Evolutionary conservation across 1,140 invertebrate species (phyloP), one percentile per base, ranked within the genome.

Genomic region (Heterodera carotae): DNA sequence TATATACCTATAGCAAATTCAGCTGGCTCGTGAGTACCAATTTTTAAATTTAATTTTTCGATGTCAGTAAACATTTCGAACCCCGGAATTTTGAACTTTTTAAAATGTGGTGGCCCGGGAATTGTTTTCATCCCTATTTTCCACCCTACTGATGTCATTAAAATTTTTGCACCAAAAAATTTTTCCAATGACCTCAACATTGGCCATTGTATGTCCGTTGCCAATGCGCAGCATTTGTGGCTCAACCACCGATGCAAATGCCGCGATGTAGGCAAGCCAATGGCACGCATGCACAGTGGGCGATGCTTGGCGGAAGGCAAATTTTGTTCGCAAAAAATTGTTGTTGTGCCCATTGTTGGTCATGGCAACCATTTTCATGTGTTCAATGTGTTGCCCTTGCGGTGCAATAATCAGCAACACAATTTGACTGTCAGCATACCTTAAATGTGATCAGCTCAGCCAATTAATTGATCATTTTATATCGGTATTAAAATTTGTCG

Each of bases 381-480:
- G 0, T 18, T 31, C 22, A 43, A 43, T 43, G 39, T 43, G 39
- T 62, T n/a, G n/a, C 8, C 60, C 60, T 25, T 31, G 6, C n/a
- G 60, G 60, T 62, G n/a, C 60, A 31, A 27, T 62, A 7, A 62
- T n/a, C 60, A 62, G 29, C 60, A 62, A 2, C 60, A 62, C 60
- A 62, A 62, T 25, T 25, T 31, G 8, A 18, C 18, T 62, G 60
- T 62, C 60, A n/a, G 60, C n/a, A 31, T 62, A 62, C 7, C 60
- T 62, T 7, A n/a, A n/a, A n/a, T n/a, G n/a, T n/a, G n/a, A n/a
- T n/a, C n/a, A n/a, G n/a, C n/a, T n/a, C n/a, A n/a, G n/a, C n/a
- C n/a, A n/a, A n/a, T n/a, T n/a, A n/a, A n/a, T n/a, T n/a, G n/a
- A n/a, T n/a, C n/a, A n/a, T n/a, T n/a, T n/a, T n/a, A n/a, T n/a